Percentiles rank a stretch among this genome's conserved stretches.
Evolutionary conservation across 2,113 vertebrate species (phyloP).

Genomic region (Neopipo cinnamomea): DNA sequence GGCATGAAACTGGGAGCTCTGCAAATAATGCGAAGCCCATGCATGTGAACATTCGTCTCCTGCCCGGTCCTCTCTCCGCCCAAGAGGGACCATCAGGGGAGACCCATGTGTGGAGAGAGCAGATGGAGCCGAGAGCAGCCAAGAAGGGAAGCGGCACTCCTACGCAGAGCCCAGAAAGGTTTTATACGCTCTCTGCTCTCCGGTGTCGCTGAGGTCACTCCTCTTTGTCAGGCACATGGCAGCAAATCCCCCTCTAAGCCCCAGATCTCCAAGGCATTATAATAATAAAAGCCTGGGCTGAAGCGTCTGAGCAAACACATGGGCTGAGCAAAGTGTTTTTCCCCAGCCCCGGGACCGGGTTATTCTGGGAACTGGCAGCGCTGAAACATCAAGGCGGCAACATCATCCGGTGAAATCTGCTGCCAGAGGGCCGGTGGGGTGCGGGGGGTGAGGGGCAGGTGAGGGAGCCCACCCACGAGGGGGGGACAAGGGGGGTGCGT

Average conservation of each 20-base stretch:
- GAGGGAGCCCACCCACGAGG: background rate
- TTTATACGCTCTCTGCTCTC: constrained; percentile 6
- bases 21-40: background rate
- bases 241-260: constrained; percentile 50
- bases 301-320: constrained; percentile 25
- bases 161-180: background rate
- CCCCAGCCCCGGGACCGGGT: background rate
- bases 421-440: background rate
- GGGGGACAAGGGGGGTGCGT: background rate
- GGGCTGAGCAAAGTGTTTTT: background rate
- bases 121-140: constrained; percentile 9
- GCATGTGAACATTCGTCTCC: background rate
- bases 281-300: constrained; percentile 42
- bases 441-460: background rate
- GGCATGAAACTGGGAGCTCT: background rate
- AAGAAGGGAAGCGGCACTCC: background rate
- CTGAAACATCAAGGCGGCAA: background rate
- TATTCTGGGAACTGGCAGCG: background rate
- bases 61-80: background rate
- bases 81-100: background rate
- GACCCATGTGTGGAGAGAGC: background rate
- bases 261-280: constrained; percentile 31
- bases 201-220: constrained; percentile 33
- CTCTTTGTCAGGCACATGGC: constrained; percentile 62
- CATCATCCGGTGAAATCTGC: background rate